phyloP scores from a whole-genome alignment of 2,797 vertebrate genomes.

The Choloepus didactylus region DNA sequence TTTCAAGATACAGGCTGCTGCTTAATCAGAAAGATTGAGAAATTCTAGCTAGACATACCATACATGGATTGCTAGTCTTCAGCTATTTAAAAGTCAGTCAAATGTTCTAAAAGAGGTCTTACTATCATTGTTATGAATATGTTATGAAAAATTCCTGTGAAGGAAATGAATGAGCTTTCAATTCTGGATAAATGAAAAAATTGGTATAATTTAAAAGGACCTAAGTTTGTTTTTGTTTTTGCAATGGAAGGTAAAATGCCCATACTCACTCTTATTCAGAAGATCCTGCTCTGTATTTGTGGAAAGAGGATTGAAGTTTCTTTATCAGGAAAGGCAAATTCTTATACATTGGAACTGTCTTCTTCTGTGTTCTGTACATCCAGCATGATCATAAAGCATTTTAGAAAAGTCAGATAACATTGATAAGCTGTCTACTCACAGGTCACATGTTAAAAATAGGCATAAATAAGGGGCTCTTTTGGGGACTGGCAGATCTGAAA shows the following conservation, averaged over 20 bases:
- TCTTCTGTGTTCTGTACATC: neutral
- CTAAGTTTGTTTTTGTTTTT: neutral
- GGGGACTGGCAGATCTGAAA: slow-evolving; percentile 65
- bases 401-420: slow-evolving; percentile 12
- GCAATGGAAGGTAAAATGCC: slow-evolving; percentile 38
- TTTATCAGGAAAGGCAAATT: slow-evolving; percentile 57
- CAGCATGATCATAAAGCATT: slow-evolving; percentile 4
- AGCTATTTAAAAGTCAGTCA: slow-evolving; percentile 56
- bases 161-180: slow-evolving; percentile 57
- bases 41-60: slow-evolving; percentile 61
- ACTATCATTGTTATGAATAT: slow-evolving; percentile 58
- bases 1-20: slow-evolving; percentile 49
- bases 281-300: neutral
- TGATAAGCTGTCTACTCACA: slow-evolving; percentile 47
- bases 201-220: slow-evolving; percentile 24
- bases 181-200: slow-evolving; percentile 51
- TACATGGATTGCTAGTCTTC: slow-evolving; percentile 64
- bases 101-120: slow-evolving; percentile 39
- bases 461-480: slow-evolving; percentile 42
- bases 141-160: slow-evolving; percentile 19
- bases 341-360: neutral
- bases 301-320: neutral
- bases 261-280: neutral
- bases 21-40: slow-evolving; percentile 51
- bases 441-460: neutral